Base-by-base conservation (phyloP, 2,797 vertebrate genomes). In the Falco rusticolus region DNA sequence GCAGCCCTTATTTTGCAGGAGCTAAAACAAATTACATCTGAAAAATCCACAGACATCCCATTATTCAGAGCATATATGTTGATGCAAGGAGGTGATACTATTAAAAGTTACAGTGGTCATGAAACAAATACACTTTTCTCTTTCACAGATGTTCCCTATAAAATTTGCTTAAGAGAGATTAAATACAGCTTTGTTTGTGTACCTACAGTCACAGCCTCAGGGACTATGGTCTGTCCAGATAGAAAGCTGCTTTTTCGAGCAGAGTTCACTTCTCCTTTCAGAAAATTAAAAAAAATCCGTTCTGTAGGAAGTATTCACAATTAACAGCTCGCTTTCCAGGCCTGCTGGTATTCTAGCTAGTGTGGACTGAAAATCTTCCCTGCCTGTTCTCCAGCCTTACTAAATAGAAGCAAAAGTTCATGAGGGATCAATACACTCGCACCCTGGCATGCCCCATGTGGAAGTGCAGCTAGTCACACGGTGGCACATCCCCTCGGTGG, bases 261-360 rank as follows among this genome's bases (percentile, higher is more conserved):
- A 78, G 65, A 61, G 31, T 61, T 54, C 77, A 47, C 84, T 93
- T 90, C 76, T 91, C 41, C 61, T 91, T 94, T 93, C 79, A 65
- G 64, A 72, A 80, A 70, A 56, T 47, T 31, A 8, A 66, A 6
- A 29, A 12, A 79, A 92, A 25, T 39, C 20, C 2, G 0, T 70
- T 85, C 45, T 51, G 76, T 56, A 59, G 29, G 66, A 93, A 81
- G 22, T 37, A 54, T 84, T 93, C 90, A 18, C 77, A 87, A 83
- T 89, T 88, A 96, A 57, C n/a, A 94, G 82, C 50, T 91, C 47
- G 3, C 39, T 94, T 94, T 91, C 65, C 90, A 90, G 93, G 93
- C 94, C 95, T 96, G 94, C 50, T 54, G 84, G 29, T 79, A 14
- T 87, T 68, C 71, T 84, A 89, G 65, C 33, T 63, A 12, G 48